phyloP scores from a whole-genome alignment of 2,888 invertebrate species.

The Acrocyrtus sp. region DNA sequence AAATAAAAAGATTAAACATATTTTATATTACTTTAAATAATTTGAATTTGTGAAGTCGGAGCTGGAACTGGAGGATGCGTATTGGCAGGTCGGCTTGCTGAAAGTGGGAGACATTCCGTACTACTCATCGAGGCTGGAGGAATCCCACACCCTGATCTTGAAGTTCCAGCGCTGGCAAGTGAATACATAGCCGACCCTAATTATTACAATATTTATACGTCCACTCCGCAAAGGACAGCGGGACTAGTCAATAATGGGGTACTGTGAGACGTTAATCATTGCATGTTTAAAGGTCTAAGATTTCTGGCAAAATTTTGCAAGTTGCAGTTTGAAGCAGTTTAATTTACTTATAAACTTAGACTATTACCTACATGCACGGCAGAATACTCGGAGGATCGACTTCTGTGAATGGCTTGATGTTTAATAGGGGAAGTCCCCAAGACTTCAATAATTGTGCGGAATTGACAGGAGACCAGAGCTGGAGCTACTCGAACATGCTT shows the following conservation, averaged over 20 bases:
- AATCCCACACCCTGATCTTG: not conserved
- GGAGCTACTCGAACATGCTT: conserved; percentile 22
- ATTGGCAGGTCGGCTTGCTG: not conserved
- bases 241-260: not conserved
- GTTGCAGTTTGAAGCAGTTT: too few relatives aligned
- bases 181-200: too few relatives aligned
- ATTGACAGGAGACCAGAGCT: not conserved
- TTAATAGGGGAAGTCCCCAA: conserved; percentile 29
- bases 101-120: conserved; percentile 5
- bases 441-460: conserved; percentile 28
- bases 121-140: conserved; percentile 19
- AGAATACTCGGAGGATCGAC: conserved; percentile 16
- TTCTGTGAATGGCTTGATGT: conserved; percentile 8
- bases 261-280: too few relatives aligned
- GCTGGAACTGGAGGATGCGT: conserved; percentile 17
- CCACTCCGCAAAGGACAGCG: not conserved
- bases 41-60: too few relatives aligned
- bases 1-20: too few relatives aligned
- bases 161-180: conserved; percentile 17
- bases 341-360: conserved; percentile 1
- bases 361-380: not conserved
- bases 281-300: not conserved
- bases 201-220: too few relatives aligned
- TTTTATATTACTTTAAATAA: too few relatives aligned
- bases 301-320: too few relatives aligned